Evolutionary conservation across 2,113 vertebrate species (phyloP).

Genomic region (Pandion haliaetus): DNA sequence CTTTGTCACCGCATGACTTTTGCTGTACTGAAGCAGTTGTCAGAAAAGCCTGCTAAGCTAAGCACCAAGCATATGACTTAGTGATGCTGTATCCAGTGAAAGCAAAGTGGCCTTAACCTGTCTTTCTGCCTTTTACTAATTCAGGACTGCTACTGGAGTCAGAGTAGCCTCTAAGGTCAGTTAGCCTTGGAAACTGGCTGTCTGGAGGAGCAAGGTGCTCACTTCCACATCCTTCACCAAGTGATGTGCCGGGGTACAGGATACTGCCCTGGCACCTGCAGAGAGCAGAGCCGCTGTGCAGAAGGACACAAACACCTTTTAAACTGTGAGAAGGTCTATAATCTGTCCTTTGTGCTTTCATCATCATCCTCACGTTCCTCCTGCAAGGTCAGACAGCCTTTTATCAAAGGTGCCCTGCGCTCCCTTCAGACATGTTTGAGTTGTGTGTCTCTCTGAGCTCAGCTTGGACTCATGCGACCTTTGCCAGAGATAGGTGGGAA

Average conservation of each 20-base stretch:
- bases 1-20: neutral
- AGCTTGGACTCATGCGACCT: neutral
- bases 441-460: neutral
- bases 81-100: neutral
- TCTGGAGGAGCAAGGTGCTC: neutral
- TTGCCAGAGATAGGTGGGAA: neutral
- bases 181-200: neutral
- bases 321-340: neutral
- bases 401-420: neutral
- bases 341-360: neutral
- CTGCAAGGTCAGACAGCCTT: neutral
- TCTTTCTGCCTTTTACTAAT: neutral
- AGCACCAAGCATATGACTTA: neutral
- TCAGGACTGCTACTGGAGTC: neutral
- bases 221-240: neutral
- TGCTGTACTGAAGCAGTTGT: neutral
- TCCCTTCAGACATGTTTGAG: neutral
- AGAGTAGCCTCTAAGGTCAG: neutral
- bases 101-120: neutral
- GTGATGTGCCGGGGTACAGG: neutral
- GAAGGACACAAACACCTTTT: neutral
- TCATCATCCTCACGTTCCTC: neutral
- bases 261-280: neutral
- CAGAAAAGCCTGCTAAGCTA: conserved; percentile 17
- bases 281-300: neutral